These are phyloP conservation scores for Mythimna albipuncta DNA, from an alignment of 2,888 invertebrate genomes.

Conservation along the genomic window DNA sequence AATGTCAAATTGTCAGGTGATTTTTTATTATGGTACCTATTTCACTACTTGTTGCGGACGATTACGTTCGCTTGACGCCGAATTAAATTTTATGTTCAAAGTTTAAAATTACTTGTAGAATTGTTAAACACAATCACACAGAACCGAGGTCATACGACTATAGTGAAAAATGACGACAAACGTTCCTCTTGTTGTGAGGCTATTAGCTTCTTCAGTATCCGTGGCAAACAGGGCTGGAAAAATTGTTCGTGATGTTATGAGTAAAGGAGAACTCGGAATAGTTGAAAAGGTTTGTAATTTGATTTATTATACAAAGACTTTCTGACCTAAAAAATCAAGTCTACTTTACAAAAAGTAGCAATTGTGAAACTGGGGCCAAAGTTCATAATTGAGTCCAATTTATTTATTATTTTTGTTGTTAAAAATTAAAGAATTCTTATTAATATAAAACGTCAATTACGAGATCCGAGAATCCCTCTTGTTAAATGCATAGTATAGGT, in stretches of 20 bases:
- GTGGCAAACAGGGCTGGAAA: slow-evolving; percentile 96
- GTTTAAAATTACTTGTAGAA: slow-evolving; percentile 22
- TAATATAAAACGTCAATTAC: background rate
- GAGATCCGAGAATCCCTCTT: background rate
- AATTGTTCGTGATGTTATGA: slow-evolving; percentile 97
- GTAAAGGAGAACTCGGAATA: slow-evolving; percentile 96
- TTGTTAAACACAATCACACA: background rate
- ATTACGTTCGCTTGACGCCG: background rate
- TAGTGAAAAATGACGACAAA: slow-evolving; percentile 90
- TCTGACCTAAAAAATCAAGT: background rate
- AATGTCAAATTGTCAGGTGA: background rate
- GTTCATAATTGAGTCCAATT: slow-evolving; percentile 17
- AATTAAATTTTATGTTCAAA: slow-evolving; percentile 8
- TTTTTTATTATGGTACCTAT: background rate
- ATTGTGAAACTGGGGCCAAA: slow-evolving; percentile 28
- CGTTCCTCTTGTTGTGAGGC: slow-evolving; percentile 92
- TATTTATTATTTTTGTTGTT: background rate
- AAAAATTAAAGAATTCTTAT: background rate
- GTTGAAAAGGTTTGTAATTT: slow-evolving; percentile 94
- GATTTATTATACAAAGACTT: background rate
- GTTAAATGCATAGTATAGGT: background rate
- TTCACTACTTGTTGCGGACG: background rate
- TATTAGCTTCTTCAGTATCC: slow-evolving; percentile 95
- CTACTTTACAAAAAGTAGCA: background rate
- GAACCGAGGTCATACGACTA: slow-evolving; percentile 3